Base-by-base conservation (phyloP, 2,113 vertebrate species). In the Casuarius casuarius region DNA sequence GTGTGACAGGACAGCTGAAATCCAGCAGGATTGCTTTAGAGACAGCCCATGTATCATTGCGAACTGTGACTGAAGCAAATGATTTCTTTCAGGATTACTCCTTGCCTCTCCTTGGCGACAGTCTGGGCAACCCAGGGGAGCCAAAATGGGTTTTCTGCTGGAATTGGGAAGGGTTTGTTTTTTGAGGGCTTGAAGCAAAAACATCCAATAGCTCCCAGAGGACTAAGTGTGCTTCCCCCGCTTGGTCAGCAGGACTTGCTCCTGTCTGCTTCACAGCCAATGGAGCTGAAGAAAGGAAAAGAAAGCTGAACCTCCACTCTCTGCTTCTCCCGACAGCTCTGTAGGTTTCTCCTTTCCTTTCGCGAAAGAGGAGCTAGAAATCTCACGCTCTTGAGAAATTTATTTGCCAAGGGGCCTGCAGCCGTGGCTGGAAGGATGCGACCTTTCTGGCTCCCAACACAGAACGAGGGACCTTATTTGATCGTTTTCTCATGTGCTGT, bases 361-460 rank as follows among this genome's bases (percentile, higher is more conserved):
- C 44, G 59, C 29, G 70, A 67, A 92, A 71, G 48, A 35, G 46
- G 31, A 81, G 48, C 61, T 95, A 78, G 58, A 62, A 79, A 15
- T 20, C 2, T 14, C 0, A 0, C 16, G 19, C 71, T 68, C 0
- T 0, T 31, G n/a, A 44, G 79, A 80, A 56, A 33, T 33, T 5
- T 26, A 48, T 52, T 90, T 95, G 28, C 74, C 38, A 44, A 23
- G 23, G 13, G 25, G 15, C 19, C 52, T 25, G 42, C 66, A 82
- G 48, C 28, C 0, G 1, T 79, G 16, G 26, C 81, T 84, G 87
- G 25, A 46, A 78, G 70, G 44, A 63, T 65, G 59, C 44, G 61
- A 62, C 63, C 33, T 73, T 90, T 73, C 59, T 84, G 51, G 12
- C 51, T 84, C 82, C 56, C 48, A 49, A 1, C 21, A 25, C 0